phyloP scores from a whole-genome alignment of 2,113 vertebrate species.

The Elephantulus edwardii region DNA sequence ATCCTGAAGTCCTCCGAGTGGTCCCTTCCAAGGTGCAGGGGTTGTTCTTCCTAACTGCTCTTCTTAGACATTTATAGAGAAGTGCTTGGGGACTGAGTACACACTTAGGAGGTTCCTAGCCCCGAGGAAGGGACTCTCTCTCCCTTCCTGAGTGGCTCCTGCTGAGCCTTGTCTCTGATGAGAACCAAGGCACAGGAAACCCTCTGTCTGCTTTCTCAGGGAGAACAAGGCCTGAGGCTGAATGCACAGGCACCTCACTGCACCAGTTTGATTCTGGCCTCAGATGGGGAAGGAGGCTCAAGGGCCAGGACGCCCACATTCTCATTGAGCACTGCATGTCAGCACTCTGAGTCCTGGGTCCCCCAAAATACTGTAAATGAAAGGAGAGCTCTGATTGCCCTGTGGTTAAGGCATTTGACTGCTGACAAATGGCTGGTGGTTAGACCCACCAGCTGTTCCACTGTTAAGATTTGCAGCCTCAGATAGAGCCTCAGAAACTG shows the following conservation, averaged over 20 bases:
- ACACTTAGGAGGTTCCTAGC: neutral
- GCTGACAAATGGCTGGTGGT: too few species aligned
- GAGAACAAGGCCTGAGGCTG: neutral
- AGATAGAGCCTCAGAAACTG: too few species aligned
- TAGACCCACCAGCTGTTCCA: too few species aligned
- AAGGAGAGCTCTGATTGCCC: too few species aligned
- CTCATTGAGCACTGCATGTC: too few species aligned
- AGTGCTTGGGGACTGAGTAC: neutral
- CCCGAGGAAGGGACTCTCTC: rapidly evolving
- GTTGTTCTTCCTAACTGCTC: too few species aligned
- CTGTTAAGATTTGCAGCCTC: too few species aligned
- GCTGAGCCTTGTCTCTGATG: rapidly evolving
- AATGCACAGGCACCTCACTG: rapidly evolving
- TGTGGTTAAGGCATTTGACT: too few species aligned
- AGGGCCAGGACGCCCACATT: rapidly evolving
- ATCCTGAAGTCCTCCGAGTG: neutral
- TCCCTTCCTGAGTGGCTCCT: neutral
- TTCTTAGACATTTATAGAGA: neutral
- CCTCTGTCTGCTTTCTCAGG: neutral
- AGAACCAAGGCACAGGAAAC: neutral
- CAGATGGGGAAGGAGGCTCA: too few species aligned
- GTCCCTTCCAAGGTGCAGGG: neutral
- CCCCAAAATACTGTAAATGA: rapidly evolving
- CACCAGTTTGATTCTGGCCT: rapidly evolving
- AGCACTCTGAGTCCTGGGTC: rapidly evolving